Percentiles rank a stretch among this genome's conserved stretches.
Evolutionary conservation across 64 coral and sea anemone genomes (phyloP).

Genomic region (Stichodactyla mertensii): DNA sequence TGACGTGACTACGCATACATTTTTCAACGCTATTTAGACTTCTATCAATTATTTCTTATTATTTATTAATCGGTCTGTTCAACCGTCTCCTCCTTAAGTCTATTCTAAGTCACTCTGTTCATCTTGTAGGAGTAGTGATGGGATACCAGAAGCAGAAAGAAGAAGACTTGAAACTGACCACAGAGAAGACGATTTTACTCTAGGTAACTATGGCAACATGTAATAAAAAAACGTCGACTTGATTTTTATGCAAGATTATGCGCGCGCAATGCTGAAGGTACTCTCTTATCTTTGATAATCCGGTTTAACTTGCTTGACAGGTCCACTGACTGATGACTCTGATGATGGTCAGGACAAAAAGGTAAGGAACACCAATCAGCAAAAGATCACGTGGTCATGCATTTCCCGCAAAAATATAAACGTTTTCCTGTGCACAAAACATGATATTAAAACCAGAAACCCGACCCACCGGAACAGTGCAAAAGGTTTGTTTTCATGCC

Average conservation of each 20-base stretch:
- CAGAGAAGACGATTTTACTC: conserved; percentile 32
- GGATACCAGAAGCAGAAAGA: not conserved
- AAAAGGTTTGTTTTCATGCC: too few species aligned
- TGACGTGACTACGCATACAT: not conserved
- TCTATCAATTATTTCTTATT: too few species aligned
- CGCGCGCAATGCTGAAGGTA: not conserved
- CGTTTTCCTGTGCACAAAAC: too few species aligned
- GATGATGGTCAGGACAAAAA: not conserved
- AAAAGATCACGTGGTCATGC: not conserved
- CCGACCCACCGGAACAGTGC: too few species aligned
- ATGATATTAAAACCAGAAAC: too few species aligned
- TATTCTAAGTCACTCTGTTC: too few species aligned
- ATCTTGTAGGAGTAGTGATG: not conserved
- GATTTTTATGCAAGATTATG: not conserved
- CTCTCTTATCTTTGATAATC: not conserved
- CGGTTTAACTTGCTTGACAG: not conserved
- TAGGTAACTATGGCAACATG: conserved; percentile 19
- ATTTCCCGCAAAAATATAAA: not conserved
- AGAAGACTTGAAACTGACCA: conserved; percentile 1
- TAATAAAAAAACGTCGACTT: not conserved
- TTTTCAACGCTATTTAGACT: too few species aligned
- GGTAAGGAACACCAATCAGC: not conserved
- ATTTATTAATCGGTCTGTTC: too few species aligned
- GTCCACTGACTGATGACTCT: not conserved
- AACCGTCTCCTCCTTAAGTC: too few species aligned